A percentile compares a stretch with the other conserved stretches of the same genome.
Evolutionary conservation across 1,140 invertebrate species (phyloP).

Genomic region (Mylabris phalerata): DNA sequence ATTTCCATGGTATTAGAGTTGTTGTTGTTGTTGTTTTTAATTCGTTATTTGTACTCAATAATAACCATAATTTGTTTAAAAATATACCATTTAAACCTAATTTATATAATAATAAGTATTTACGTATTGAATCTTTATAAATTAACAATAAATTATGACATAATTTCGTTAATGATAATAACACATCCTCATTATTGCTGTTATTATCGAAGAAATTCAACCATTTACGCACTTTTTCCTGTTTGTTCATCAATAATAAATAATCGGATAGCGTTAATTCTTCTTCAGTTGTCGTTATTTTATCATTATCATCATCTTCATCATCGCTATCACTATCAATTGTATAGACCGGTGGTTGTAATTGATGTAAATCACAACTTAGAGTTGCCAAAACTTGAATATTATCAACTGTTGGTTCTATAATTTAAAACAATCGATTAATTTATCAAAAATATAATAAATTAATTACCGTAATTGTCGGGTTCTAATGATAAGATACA

Average conservation of each 20-base stretch:
- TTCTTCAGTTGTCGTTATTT: conserved; percentile 21
- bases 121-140: conserved; percentile 40
- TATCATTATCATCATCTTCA: conserved; percentile 22
- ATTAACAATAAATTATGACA: conserved; percentile 39
- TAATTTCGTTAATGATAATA: conserved; percentile 32
- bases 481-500: conserved; percentile 62
- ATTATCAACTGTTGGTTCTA: conserved; percentile 34
- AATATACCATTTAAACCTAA: conserved; percentile 79
- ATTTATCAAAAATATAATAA: neutral
- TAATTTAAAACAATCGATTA: conserved; percentile 12
- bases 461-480: conserved; percentile 51
- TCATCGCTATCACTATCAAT: conserved; percentile 35
- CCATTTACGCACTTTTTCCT: conserved; percentile 35
- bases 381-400: conserved; percentile 34
- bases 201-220: conserved; percentile 34
- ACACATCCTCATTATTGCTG: conserved; percentile 30
- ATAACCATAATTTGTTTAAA: conserved; percentile 68
- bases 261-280: conserved; percentile 33
- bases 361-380: conserved; percentile 28
- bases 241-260: conserved; percentile 35
- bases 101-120: conserved; percentile 64
- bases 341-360: conserved; percentile 22
- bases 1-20: conserved; percentile 31
- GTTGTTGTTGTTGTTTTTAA: conserved; percentile 19
- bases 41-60: conserved; percentile 10